These are phyloP conservation scores for Phaethornis superciliosus DNA, from an alignment of 2,113 vertebrate genomes.

Conservation along the genomic window DNA sequence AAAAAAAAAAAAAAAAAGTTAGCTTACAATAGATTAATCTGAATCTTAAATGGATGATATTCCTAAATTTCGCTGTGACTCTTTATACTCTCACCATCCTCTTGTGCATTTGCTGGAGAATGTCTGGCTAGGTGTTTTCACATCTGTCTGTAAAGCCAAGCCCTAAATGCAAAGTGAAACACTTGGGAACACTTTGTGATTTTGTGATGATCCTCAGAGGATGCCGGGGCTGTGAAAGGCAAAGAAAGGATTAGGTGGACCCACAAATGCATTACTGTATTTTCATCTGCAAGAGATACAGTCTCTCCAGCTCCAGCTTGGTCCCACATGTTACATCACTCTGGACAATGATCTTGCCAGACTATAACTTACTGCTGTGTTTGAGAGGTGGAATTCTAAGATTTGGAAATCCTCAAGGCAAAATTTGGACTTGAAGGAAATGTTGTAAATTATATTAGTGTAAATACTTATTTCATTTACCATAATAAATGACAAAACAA, in stretches of 20 bases:
- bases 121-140: slow-evolving; percentile 53
- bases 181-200: slow-evolving; percentile 48
- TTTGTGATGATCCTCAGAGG: slow-evolving; percentile 56
- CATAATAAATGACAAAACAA: slow-evolving; percentile 30
- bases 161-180: slow-evolving; percentile 59
- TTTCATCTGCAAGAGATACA: slow-evolving; percentile 49
- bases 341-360: slow-evolving; percentile 61
- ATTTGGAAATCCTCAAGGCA: slow-evolving; percentile 33
- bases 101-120: slow-evolving; percentile 10
- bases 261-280: slow-evolving; percentile 46
- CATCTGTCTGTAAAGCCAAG: slow-evolving; percentile 54
- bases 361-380: slow-evolving; percentile 34
- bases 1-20: background rate
- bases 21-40: background rate
- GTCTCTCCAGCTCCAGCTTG: background rate
- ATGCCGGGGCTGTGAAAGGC: slow-evolving; percentile 50
- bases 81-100: background rate
- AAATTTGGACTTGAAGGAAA: slow-evolving; percentile 20
- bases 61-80: slow-evolving; percentile 12
- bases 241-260: slow-evolving; percentile 48
- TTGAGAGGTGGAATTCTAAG: slow-evolving; percentile 13
- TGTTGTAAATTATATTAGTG: background rate
- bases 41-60: background rate
- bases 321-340: slow-evolving; percentile 42
- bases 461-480: slow-evolving; percentile 17